Evolutionary conservation across 2,888 invertebrate species (phyloP).

Genomic region (Mimumesa dahlbomi): DNA sequence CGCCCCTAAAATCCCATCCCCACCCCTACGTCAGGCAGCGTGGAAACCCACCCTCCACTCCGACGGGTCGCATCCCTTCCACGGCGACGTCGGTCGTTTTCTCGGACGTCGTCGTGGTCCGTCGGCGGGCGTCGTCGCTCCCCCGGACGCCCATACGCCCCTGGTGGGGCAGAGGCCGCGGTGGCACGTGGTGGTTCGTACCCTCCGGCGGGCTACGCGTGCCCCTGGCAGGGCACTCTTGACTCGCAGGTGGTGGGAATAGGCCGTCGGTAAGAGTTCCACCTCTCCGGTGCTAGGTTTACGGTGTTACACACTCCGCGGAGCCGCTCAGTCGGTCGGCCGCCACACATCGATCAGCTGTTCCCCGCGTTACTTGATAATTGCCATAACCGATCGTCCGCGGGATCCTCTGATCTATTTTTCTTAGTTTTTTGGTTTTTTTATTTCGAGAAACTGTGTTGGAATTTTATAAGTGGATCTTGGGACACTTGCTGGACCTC

Average conservation of each 20-base stretch:
- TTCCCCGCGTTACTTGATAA: conserved; percentile 6
- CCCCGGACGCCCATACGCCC: too few relatives aligned
- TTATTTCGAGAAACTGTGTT: too few relatives aligned
- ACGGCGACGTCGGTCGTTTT: conserved; percentile 13
- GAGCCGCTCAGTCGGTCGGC: conserved; percentile 61
- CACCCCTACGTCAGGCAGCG: too few relatives aligned
- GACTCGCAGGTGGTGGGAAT: conserved; percentile 45
- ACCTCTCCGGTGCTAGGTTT: conserved; percentile 64
- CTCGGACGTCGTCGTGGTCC: too few relatives aligned
- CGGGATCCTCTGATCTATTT: too few relatives aligned
- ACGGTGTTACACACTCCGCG: conserved; percentile 55
- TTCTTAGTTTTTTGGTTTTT: too few relatives aligned
- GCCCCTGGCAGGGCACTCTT: conserved; percentile 54
- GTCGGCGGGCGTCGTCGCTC: conserved; percentile 56
- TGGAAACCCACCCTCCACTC: too few relatives aligned
- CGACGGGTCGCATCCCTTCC: neutral
- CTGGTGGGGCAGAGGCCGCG: conserved; percentile 65
- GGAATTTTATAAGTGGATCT: too few relatives aligned
- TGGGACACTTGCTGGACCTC: too few relatives aligned
- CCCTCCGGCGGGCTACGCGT: conserved; percentile 57
- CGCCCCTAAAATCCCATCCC: too few relatives aligned
- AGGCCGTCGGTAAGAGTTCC: conserved; percentile 66
- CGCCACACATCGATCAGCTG: conserved; percentile 61
- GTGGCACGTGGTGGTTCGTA: conserved; percentile 69
- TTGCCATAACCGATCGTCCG: too few relatives aligned